These are phyloP conservation scores for Tetraneura akinire DNA, from an alignment of 1,140 invertebrate species.

Conservation along the genomic window DNA sequence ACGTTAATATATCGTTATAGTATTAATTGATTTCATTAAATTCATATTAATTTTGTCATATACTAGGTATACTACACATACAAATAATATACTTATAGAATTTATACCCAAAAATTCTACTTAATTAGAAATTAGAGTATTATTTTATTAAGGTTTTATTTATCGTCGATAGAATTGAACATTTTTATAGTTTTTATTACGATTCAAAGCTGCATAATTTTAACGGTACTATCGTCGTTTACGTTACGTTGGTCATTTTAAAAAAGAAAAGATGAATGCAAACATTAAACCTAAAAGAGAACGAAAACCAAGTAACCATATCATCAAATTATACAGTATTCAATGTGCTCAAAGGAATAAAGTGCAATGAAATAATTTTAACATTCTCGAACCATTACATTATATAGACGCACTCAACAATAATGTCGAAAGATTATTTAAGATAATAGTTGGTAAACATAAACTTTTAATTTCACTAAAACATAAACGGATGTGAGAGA, in stretches of 20 bases:
- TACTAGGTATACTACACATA: too few relatives aligned
- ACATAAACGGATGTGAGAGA: not conserved
- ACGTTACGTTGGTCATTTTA: not conserved
- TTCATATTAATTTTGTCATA: too few relatives aligned
- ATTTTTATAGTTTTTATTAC: too few relatives aligned
- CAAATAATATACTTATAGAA: too few relatives aligned
- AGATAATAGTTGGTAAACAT: not conserved
- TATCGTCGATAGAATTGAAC: too few relatives aligned
- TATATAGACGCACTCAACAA: not conserved
- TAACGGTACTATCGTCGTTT: not conserved
- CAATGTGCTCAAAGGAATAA: not conserved
- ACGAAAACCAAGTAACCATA: not conserved
- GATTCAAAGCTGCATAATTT: not conserved
- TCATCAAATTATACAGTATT: not conserved
- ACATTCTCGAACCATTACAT: not conserved
- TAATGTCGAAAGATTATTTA: not conserved
- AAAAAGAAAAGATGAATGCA: not conserved
- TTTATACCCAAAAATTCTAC: too few relatives aligned
- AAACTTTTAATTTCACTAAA: not conserved
- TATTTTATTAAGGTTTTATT: too few relatives aligned
- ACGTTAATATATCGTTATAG: too few relatives aligned
- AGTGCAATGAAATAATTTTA: constrained; percentile 18
- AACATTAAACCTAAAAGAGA: not conserved
- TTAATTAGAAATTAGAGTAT: too few relatives aligned
- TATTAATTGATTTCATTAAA: too few relatives aligned